A percentile compares a stretch with the other conserved stretches of the same genome.
Conservation (phyloP, 2,888 invertebrate species). For the Heterodera filipjevi region DNA sequence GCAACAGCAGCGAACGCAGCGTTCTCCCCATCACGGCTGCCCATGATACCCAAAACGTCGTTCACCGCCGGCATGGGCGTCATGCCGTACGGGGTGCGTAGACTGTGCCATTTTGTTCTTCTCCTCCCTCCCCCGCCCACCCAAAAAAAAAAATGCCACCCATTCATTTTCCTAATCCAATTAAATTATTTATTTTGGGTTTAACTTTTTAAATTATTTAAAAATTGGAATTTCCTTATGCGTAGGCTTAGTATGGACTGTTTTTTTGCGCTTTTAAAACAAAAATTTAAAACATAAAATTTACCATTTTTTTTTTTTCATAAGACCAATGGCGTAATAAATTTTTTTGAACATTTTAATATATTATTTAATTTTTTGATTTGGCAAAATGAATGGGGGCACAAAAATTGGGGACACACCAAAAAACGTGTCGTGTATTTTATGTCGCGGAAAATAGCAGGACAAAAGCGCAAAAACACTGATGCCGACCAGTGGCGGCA, state of each 20-base stretch:
- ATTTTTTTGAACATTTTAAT: neutral
- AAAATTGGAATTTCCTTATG: no score
- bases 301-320: no score
- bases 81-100: neutral
- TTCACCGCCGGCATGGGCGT: constrained; percentile 2
- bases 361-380: no score
- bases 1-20: neutral
- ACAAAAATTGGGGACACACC: neutral
- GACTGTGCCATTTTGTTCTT: neutral
- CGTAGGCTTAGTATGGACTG: no score
- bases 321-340: neutral
- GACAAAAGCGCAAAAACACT: neutral
- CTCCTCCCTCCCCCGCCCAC: neutral
- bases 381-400: neutral
- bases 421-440: neutral
- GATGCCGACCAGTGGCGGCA: neutral
- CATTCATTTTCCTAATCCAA: neutral
- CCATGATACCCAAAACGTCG: neutral
- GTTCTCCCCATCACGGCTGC: neutral
- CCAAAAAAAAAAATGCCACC: no score
- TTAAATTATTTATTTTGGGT: no score
- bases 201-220: no score
- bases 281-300: no score
- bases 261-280: no score
- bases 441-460: neutral